Percentiles rank a stretch among this genome's conserved stretches.
Evolutionary conservation across 2,113 vertebrate species (phyloP).

Genomic region (Morone chrysops): DNA sequence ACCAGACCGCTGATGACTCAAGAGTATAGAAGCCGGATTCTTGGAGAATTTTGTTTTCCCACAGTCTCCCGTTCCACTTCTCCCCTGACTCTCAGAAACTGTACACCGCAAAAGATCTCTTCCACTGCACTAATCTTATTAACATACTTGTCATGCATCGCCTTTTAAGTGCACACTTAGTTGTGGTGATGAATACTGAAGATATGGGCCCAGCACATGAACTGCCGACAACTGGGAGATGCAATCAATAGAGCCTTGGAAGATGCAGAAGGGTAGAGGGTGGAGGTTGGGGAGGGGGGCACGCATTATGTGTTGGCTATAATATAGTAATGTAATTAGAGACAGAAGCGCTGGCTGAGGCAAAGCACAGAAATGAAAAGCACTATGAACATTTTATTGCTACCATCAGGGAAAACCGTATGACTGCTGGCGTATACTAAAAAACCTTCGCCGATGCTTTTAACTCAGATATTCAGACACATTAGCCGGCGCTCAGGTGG

Average conservation of each 20-base stretch:
- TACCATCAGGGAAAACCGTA: slow-evolving; percentile 29
- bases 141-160: slow-evolving; percentile 73
- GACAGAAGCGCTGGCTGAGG: slow-evolving; percentile 30
- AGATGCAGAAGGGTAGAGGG: neutral
- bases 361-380: slow-evolving; percentile 13
- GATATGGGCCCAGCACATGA: slow-evolving; percentile 46
- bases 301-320: slow-evolving; percentile 9
- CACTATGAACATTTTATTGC: slow-evolving; percentile 33
- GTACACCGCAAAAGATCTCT: slow-evolving; percentile 35
- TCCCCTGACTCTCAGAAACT: slow-evolving; percentile 31
- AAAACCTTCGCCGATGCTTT: neutral
- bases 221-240: slow-evolving; percentile 41
- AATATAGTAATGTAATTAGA: slow-evolving; percentile 52
- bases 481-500: neutral
- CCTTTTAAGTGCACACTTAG: slow-evolving; percentile 76
- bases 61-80: neutral
- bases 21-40: neutral
- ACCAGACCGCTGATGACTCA: slow-evolving; percentile 24
- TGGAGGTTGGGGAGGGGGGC: neutral
- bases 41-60: neutral
- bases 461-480: slow-evolving; percentile 8
- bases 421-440: neutral
- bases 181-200: slow-evolving; percentile 55
- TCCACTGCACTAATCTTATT: slow-evolving; percentile 62
- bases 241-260: slow-evolving; percentile 39